A percentile compares a stretch with the other conserved stretches of the same genome.
These are phyloP conservation scores for Cataglyphis livida DNA, from an alignment of 2,888 invertebrate species.

Conservation along the genomic window DNA sequence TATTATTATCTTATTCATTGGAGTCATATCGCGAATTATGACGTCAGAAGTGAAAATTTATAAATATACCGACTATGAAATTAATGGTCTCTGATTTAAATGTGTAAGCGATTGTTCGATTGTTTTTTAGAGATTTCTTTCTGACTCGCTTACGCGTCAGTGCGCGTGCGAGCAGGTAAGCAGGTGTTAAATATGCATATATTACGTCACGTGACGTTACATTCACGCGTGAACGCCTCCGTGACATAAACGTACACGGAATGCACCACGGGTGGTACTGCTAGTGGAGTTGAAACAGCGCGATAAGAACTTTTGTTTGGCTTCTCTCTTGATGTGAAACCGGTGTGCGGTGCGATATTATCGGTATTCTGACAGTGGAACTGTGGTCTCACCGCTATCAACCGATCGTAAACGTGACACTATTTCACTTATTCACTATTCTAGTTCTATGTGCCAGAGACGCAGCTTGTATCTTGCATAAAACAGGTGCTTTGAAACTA, in stretches of 20 bases:
- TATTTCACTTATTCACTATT: not conserved
- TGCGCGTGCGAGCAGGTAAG: not conserved
- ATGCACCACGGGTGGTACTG: constrained; percentile 1
- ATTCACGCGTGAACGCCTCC: constrained; percentile 4
- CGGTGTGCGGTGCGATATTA: not conserved
- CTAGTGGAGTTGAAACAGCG: constrained; percentile 7
- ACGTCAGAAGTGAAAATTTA: not conserved
- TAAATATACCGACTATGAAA: not conserved
- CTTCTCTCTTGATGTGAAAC: not conserved
- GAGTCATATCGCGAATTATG: not conserved
- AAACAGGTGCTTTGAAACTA: not conserved
- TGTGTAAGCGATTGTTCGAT: not conserved
- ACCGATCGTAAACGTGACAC: not conserved
- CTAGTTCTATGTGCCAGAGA: not conserved
- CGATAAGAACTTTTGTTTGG: constrained; percentile 23
- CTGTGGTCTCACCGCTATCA: not conserved
- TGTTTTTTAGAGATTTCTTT: not conserved
- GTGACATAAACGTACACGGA: not conserved
- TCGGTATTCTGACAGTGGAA: not conserved
- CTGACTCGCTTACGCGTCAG: not conserved
- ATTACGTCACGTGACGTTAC: not conserved
- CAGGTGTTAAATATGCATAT: not conserved
- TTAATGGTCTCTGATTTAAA: not conserved
- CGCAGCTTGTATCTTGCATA: not conserved
- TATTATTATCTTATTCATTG: not conserved